Evolutionary conservation across 1,140 invertebrate species (phyloP), one percentile per base, ranked within the genome.

Genomic region (Metaphire vulgaris): DNA sequence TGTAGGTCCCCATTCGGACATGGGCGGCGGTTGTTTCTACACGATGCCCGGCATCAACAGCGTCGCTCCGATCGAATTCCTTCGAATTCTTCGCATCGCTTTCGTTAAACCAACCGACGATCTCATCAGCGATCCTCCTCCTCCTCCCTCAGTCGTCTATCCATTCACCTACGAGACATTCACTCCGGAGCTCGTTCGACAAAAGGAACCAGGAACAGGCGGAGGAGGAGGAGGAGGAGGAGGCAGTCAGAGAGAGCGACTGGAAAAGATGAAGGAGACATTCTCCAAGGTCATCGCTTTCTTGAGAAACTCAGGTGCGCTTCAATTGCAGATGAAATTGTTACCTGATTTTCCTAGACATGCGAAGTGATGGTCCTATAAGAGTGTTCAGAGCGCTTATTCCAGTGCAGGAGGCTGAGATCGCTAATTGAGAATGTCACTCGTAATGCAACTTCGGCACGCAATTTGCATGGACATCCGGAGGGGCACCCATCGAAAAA

Each of bases 231-330:
- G n/a, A n/a, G n/a, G n/a, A 29, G n/a, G 69, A 26, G 31, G 33
- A 41, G 21, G 14, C 56, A 72, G 33, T 31, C 69, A 32, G 15
- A 33, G 32, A 28, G 76, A 76, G 31, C 69, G 76, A 26, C 67
- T 72, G n/a, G 76, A 76, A 64, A 41, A 73, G 69, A 76, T 76
- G 76, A 76, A 69, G 71, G 76, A 76, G 29, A 76, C 71, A n/a
- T 41, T 67, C 34, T 71, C 76, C 1, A 72, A 69, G 32, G 71
- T 76, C 16, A 41, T 66, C 26, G 71, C 67, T 69, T 76, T 76
- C 33, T 70, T 76, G 26, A 72, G 69, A 73, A 73, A 68, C 33
- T 76, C 76, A 67, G 41, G 76, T 76, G 33, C 26, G 70, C 32
- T 72, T 33, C 12, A 14, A n/a, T 2, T 74, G 14, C n/a, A n/a